Percentiles rank a stretch among this genome's conserved stretches.
Conservation (phyloP, 2,888 invertebrate species). For the Nysson spinosus region DNA sequence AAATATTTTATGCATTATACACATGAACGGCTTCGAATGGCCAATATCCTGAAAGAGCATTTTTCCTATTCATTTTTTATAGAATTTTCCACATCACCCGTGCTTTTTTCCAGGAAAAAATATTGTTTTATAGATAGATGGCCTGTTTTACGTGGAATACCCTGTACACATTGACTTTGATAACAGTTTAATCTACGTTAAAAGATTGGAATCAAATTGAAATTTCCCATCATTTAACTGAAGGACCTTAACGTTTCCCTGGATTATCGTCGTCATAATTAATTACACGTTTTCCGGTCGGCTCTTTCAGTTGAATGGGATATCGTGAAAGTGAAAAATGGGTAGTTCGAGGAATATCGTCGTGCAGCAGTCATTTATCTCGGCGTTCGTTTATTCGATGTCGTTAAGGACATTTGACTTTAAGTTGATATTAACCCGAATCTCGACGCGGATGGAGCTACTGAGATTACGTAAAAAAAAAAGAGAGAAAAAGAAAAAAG, state of each 20-base stretch:
- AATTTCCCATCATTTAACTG: slow-evolving; percentile 19
- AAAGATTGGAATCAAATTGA: slow-evolving; percentile 10
- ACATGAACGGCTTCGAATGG: too few relatives aligned
- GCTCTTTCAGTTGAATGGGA: slow-evolving; percentile 23
- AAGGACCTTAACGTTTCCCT: slow-evolving; percentile 43
- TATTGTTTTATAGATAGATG: too few relatives aligned
- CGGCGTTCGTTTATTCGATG: slow-evolving; percentile 51
- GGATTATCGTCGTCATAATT: slow-evolving; percentile 52
- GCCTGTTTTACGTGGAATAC: too few relatives aligned
- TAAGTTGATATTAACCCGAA: slow-evolving; percentile 47
- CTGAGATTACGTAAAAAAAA: background rate
- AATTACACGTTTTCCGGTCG: slow-evolving; percentile 44
- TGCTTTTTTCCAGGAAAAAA: too few relatives aligned
- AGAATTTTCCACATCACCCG: too few relatives aligned
- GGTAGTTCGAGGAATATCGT: slow-evolving; percentile 54
- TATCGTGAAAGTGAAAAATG: slow-evolving; percentile 57
- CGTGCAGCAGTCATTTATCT: slow-evolving; percentile 53
- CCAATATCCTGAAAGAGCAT: too few relatives aligned
- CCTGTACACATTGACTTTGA: too few relatives aligned
- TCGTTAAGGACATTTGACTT: slow-evolving; percentile 46
- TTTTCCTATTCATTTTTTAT: too few relatives aligned
- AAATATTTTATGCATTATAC: too few relatives aligned
- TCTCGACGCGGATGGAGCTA: slow-evolving; percentile 5
- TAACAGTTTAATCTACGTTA: too few relatives aligned
- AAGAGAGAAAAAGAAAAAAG: too few relatives aligned